Evolutionary conservation across 2,113 vertebrate genomes (phyloP), one percentile per base, ranked within the genome.

Genomic region (Eurypyga helias): DNA sequence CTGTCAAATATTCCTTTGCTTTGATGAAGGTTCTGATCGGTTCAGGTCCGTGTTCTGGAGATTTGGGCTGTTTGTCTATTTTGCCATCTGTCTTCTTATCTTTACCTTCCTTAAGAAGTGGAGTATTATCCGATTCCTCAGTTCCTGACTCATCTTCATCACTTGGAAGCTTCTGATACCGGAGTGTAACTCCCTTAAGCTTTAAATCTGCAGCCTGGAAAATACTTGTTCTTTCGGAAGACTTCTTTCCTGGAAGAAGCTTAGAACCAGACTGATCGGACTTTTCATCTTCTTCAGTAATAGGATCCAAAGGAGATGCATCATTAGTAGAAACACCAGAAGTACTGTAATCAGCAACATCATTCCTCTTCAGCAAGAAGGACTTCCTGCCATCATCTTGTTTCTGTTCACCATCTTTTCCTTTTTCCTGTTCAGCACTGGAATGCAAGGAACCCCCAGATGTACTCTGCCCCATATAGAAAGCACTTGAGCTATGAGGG

Each of bases 281-380:
- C 94, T 99, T 99, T 97, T 99, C 99, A 62, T 99, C 99, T 96
- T 99, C 99, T 87, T 99, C 99, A 4, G 99, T 99, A 97, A 99
- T 99, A 66, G 99, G 99, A 95, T 99, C 99, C 93, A 99, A 98
- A 45, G 98, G 98, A 73, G 98, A 99, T 48, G 98, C 98, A 34
- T 99, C 99, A 2, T 77, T 98, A 17, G 98, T 98, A 38, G 98
- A 98, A 78, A 98, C 97, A 23, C 98, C 98, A 31, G 98, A 98
- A 13, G 98, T 97, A 33, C 98, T 97, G 83, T 98, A 98, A 79
- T 99, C 99, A 25, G 97, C 69, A 73, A 98, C 97, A 52, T 99
- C 99, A n/a, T 95, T 98, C 93, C 99, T 98, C 97, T 99, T 99
- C 96, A 98, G 70, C 54, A 98, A 43, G 93, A 99, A 99, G 33